A percentile compares a stretch with the other conserved stretches of the same genome.
Conservation (phyloP, 2,113 vertebrate species). For the Misgurnus mizolepis region DNA sequence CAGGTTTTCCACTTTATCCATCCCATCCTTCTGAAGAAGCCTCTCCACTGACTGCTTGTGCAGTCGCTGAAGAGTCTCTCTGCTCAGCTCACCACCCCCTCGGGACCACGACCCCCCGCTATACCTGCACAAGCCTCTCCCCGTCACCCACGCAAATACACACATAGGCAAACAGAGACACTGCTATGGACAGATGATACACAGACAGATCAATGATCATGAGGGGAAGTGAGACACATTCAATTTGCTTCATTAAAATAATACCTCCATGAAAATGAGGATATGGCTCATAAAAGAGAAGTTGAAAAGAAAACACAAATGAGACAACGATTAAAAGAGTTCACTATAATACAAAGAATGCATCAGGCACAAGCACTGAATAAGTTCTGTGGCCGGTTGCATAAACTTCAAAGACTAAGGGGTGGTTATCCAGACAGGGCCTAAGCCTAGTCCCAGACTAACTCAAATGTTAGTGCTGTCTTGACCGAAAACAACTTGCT, state of each 20-base stretch:
- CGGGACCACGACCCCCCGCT: conserved; percentile 31
- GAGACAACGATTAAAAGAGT: background rate
- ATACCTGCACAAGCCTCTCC: conserved; percentile 26
- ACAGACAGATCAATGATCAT: background rate
- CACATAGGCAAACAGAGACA: background rate
- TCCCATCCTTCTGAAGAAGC: conserved; percentile 28
- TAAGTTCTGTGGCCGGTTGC: background rate
- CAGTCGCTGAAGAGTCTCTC: conserved; percentile 26
- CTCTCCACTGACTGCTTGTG: conserved; percentile 33
- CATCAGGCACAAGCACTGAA: background rate
- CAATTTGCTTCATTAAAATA: background rate
- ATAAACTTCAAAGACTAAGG: too few relatives aligned
- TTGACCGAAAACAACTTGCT: too few relatives aligned
- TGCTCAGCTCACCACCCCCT: conserved; percentile 28
- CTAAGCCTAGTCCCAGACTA: too few relatives aligned
- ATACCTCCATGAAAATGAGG: background rate
- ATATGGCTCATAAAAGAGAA: background rate
- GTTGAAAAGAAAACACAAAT: background rate
- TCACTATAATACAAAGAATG: background rate
- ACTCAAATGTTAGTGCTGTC: too few relatives aligned
- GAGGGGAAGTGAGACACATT: background rate
- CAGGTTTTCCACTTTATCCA: background rate
- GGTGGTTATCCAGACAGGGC: too few relatives aligned
- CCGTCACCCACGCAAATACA: conserved; percentile 10
- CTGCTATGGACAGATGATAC: background rate